Evolutionary conservation across 2,797 vertebrate genomes (phyloP), one percentile per base, ranked within the genome.

Genomic region (Pseudochaenichthys georgianus): DNA sequence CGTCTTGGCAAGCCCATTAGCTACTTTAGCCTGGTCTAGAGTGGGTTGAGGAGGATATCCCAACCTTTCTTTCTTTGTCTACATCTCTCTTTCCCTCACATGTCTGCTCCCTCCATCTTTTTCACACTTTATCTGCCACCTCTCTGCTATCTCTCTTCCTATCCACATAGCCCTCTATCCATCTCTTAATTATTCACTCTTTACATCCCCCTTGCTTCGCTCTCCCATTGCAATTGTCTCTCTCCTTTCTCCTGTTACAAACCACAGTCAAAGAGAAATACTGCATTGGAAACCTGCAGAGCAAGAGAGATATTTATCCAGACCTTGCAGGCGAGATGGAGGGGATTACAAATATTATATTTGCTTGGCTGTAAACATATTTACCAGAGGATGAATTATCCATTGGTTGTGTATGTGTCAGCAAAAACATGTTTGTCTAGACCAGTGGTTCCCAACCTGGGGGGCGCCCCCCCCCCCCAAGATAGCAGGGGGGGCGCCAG

Each of bases 1-100:
- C 67, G 68, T 92, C 93, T 89, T 87, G 91, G 87, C 89, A 84
- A 90, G 89, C 86, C 92, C 89, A 92, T 94, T 93, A 94, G 93
- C 88, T 91, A 82, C 93, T 93, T 91, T 80, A 83, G 83, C 87
- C 81, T 38, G 77, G 84, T 81, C 86, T 66, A 65, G 83, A 91
- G 91, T 82, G 85, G 80, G 77, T 55, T 86, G 76, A 75, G 90
- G 85, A 88, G 88, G 82, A 80, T 80, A 81, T 69, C 83, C 89
- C 81, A 65, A 80, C 90, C 82, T 83, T 76, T 88, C 73, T 71
- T 50, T 23, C 66, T 73, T 65, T 71, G 64, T 58, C 64, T 87
- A 28, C 64, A 81, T 60, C 64, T 82, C 71, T 74, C 46, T 50
- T 71, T 73, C 48, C 64, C 60, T 83, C 69, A 77, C 51, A 0